Conservation (phyloP, 2,888 invertebrate genomes). For the Caenorhabditis sp. region DNA sequence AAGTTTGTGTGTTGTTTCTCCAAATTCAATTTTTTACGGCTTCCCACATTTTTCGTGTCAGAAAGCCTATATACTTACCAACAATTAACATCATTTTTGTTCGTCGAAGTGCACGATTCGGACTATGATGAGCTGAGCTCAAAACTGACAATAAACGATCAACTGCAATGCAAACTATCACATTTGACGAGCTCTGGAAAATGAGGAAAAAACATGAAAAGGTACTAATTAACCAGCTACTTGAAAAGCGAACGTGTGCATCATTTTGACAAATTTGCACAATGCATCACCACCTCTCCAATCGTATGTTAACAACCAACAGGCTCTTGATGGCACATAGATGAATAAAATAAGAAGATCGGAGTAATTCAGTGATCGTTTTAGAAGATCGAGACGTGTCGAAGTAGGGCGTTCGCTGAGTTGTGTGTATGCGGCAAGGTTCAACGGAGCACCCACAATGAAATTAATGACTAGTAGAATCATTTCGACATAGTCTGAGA, state of each 20-base stretch:
- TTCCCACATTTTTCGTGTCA: too few relatives aligned
- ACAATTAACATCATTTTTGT: conserved; percentile 60
- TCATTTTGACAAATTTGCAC: conserved; percentile 67
- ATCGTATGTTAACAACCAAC: conserved; percentile 70
- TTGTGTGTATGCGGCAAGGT: conserved; percentile 68
- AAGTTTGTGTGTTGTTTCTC: too few relatives aligned
- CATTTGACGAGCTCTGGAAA: conserved; percentile 68
- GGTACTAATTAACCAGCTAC: conserved; percentile 19
- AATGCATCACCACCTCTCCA: conserved; percentile 69
- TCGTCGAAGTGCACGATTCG: conserved; percentile 57
- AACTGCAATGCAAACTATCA: conserved; percentile 70
- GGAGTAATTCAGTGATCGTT: conserved; percentile 67
- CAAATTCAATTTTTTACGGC: too few relatives aligned
- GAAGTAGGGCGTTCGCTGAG: conserved; percentile 59
- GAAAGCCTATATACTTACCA: too few relatives aligned
- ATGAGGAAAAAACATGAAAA: neutral
- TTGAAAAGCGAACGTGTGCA: conserved; percentile 68
- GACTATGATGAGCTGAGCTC: conserved; percentile 60
- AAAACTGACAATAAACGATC: conserved; percentile 68
- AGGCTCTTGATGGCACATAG: conserved; percentile 63
- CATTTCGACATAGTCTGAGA: conserved; percentile 69
- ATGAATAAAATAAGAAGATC: conserved; percentile 70
- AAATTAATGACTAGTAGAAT: conserved; percentile 60
- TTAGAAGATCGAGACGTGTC: conserved; percentile 68
- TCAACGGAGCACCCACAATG: conserved; percentile 69